Base-by-base conservation (phyloP, 2,888 invertebrate genomes). In the Smittia sp. region DNA sequence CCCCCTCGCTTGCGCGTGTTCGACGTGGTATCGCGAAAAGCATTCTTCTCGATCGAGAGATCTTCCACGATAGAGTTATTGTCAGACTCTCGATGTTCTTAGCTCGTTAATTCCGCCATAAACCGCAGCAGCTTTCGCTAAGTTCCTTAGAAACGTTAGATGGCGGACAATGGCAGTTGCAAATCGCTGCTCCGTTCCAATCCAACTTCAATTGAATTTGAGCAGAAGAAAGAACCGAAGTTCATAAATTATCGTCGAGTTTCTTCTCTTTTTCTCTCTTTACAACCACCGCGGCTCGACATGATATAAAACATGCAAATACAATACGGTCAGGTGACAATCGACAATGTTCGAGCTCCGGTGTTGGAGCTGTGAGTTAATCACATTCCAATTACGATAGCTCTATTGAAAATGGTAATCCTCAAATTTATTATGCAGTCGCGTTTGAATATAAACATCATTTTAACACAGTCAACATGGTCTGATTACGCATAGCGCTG, bases 361-460 rank as follows among this genome's bases (percentile, higher is more conserved):
- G 69, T 69, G 58, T 20, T 46, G 32, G 32, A 32, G 32, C 32
- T 32, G 58, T 58, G 54, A 69, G 54, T 69, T 69, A 69, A 69
- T 69, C 69, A 54, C 69, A 52, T 54, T 69, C 54, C 52, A 52
- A 69, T 69, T 69, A 54, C 54, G 54, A 69, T 39, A 41, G 39
- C 27, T 27, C 9, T 1, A 69, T 46, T 32, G 32, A 32, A 54
- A 54, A 54, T 69, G 52, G 69, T 69, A 69, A 69, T 69, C 69
- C 54, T 20, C 46, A 27, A 54, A 69, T 69, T 69, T 69, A 69
- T 54, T 69, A 67, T 9, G 46, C 46, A 46, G 13, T 18, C n/a
- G 32, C 9, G 25, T 66, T 66, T 66, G 38, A 38, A 38, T 46
- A n/a, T 46, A 46, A 46, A 11, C 46, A 46, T 7, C 41, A 27